A percentile compares a stretch with the other conserved stretches of the same genome.
These are phyloP conservation scores for Desmophyllum pertusum DNA, from an alignment of 92 coral and sea anemone genomes.

Conservation along the genomic window DNA sequence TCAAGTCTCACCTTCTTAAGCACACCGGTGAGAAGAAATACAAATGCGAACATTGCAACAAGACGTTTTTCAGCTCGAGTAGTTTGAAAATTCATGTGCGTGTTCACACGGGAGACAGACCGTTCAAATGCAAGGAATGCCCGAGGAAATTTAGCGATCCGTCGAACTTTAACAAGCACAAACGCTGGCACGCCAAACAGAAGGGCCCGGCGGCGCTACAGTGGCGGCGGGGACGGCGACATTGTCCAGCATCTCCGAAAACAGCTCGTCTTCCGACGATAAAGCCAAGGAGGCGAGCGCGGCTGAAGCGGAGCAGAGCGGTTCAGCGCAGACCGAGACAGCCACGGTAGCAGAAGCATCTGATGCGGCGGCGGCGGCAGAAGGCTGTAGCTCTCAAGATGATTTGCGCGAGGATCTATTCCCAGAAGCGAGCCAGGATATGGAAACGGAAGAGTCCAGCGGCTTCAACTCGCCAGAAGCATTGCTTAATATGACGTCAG, in stretches of 20 bases:
- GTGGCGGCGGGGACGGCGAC: slow-evolving; percentile 18
- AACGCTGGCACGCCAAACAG: slow-evolving; percentile 95
- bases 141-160: slow-evolving; percentile 98
- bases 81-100: slow-evolving; percentile 96
- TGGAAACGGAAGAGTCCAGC: slow-evolving; percentile 62
- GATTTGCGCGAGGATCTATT: slow-evolving; percentile 76
- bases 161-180: slow-evolving; percentile 98
- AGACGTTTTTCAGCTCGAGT: slow-evolving; percentile 97
- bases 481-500: slow-evolving; percentile 67
- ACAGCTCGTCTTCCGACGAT: slow-evolving; percentile 32
- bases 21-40: slow-evolving; percentile 98
- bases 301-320: neutral
- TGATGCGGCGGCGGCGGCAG: slow-evolving; percentile 28
- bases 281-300: neutral
- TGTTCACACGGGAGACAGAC: slow-evolving; percentile 97
- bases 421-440: slow-evolving; percentile 60
- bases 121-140: slow-evolving; percentile 97
- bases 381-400: slow-evolving; percentile 38
- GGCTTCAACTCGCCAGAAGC: slow-evolving; percentile 82
- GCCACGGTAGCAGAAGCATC: neutral
- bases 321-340: slow-evolving; percentile 17
- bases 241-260: slow-evolving; percentile 25
- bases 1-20: slow-evolving; percentile 92
- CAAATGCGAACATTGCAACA: slow-evolving; percentile 90
- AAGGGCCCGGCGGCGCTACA: slow-evolving; percentile 35